A percentile compares a stretch with the other conserved stretches of the same genome.
phyloP scores from a whole-genome alignment of 2,113 vertebrate genomes.

The Cacatua alba region DNA sequence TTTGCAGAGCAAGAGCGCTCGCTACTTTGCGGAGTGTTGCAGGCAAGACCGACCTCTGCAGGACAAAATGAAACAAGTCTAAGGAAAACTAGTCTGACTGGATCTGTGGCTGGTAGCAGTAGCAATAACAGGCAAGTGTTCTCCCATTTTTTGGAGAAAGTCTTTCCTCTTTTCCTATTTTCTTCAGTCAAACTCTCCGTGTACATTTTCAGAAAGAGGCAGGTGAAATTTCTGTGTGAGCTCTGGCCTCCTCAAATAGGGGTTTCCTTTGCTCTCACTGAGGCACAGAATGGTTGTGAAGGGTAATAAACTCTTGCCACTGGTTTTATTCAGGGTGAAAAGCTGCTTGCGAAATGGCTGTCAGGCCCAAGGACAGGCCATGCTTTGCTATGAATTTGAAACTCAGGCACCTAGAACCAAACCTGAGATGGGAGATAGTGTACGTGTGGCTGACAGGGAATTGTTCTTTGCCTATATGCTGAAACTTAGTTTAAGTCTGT shows the following conservation, averaged over 20 bases:
- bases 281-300: not conserved
- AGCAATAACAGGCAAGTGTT: not conserved
- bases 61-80: conserved; percentile 14
- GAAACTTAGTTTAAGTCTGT: not conserved
- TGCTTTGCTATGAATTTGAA: not conserved
- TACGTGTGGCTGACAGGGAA: not conserved
- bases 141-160: not conserved
- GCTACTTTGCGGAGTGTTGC: not conserved
- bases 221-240: not conserved
- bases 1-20: not conserved
- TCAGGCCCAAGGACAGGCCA: not conserved
- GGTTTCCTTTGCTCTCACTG: not conserved
- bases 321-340: not conserved
- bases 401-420: not conserved
- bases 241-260: not conserved
- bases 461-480: not conserved
- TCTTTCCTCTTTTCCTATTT: not conserved
- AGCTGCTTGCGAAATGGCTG: not conserved
- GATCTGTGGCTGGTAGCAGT: not conserved
- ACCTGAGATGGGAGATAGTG: not conserved
- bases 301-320: not conserved
- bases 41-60: conserved; percentile 78
- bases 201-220: not conserved
- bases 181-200: not conserved
- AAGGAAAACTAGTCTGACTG: not conserved